Evolutionary conservation across 2,113 vertebrate species (phyloP), one percentile per base, ranked within the genome.

Genomic region (Amia ocellicauda): DNA sequence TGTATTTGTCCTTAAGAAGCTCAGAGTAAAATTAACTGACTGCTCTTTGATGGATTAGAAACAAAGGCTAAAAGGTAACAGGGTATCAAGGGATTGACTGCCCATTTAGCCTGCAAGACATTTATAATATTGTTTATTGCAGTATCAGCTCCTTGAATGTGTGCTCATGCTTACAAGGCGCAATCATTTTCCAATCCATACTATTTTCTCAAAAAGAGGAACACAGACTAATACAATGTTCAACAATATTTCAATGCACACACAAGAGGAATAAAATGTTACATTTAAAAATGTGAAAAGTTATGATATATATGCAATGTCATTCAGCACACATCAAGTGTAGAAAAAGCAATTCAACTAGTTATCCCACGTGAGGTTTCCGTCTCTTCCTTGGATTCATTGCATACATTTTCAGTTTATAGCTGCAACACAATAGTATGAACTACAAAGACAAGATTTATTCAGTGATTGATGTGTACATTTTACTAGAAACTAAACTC

Each of bases 51-150:
- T 73, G 71, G 73, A 81, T 77, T 74, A 68, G 58, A 60, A 68
- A 40, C 61, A 67, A 41, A 57, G 50, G 63, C 78, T 76, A 67
- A 79, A 79, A 78, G 73, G 76, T 82, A 66, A 72, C 41, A 57
- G 58, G 68, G 64, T 67, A 56, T 76, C 70, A 17, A 22, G 64
- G 64, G 66, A 69, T 67, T 51, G 29, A 45, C 41, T 59, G 57
- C 62, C 59, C 71, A 69, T 59, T 69, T 62, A 66, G 27, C 16
- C 14, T 50, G 51, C 26, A 17, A 79, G 59, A 71, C 72, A 75
- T 78, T 78, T 70, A 66, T 70, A 68, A 75, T 58, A 47, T 49
- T 52, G 4, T 71, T 69, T 68, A 60, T 56, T 70, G 74, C 72
- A 71, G 70, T 80, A 42, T 78, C 75, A 76, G 81, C 71, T 43